phyloP scores from a whole-genome alignment of 2,797 vertebrate genomes.

The Ctenopoma multispine region DNA sequence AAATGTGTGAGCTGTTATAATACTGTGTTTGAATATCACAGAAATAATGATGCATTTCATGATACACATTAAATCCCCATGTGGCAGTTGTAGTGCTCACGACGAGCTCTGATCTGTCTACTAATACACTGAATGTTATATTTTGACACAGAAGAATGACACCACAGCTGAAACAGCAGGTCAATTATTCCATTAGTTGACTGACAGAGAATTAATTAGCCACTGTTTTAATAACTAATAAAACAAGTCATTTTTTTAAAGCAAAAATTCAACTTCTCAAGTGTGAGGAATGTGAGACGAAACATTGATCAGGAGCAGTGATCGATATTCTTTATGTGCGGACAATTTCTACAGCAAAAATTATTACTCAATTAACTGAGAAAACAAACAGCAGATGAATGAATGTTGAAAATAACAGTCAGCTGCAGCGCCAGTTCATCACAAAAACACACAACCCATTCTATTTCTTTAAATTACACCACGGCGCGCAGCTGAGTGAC shows the following conservation, averaged over 20 bases:
- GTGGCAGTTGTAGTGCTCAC: background rate
- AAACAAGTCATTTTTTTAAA: no score
- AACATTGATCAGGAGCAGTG: background rate
- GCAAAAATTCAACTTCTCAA: no score
- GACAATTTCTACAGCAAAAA: background rate
- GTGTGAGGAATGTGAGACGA: background rate
- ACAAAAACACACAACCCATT: background rate
- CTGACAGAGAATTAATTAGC: background rate
- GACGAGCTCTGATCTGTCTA: background rate
- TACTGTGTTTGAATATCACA: constrained; percentile 7
- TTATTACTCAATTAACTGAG: background rate
- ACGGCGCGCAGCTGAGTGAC: constrained; percentile 17
- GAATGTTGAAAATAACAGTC: background rate
- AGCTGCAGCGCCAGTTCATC: background rate
- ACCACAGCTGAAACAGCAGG: background rate
- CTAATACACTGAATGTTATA: background rate
- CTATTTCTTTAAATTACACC: constrained; percentile 1
- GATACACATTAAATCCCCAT: background rate
- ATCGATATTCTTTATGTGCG: background rate
- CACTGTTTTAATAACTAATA: background rate
- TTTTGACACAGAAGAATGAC: background rate
- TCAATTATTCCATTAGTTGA: background rate
- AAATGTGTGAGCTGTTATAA: background rate
- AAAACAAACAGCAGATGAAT: constrained; percentile 5
- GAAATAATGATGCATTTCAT: background rate